These are phyloP conservation scores for Dolichomitus sp. DNA, from an alignment of 2,888 invertebrate genomes.

Conservation along the genomic window DNA sequence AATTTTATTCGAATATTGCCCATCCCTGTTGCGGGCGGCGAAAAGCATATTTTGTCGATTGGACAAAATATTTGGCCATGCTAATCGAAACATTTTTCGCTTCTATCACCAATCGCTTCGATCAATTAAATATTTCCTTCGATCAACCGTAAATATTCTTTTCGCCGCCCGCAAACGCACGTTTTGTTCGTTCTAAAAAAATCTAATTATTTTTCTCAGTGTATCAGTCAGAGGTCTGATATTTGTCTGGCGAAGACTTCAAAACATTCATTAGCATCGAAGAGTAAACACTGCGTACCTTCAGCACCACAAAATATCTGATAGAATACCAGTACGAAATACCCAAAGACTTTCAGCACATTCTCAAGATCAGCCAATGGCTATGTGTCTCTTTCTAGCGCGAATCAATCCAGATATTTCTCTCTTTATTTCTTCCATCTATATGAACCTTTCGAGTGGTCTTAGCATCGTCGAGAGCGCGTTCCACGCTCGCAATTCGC, in stretches of 20 bases:
- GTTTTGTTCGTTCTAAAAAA: too few species aligned
- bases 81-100: too few species aligned
- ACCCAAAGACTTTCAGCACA: neutral
- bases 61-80: too few species aligned
- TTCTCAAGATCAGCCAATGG: constrained; percentile 7
- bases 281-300: neutral
- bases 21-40: too few species aligned
- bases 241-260: neutral
- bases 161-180: too few species aligned
- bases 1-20: too few species aligned
- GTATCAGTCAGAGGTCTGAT: neutral
- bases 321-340: constrained; percentile 16
- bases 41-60: too few species aligned
- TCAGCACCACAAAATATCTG: neutral
- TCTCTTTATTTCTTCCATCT: constrained; percentile 18
- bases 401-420: constrained; percentile 3
- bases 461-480: constrained; percentile 23
- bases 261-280: constrained; percentile 26
- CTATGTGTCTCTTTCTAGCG: constrained; percentile 6
- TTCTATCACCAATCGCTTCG: too few species aligned
- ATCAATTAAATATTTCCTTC: too few species aligned
- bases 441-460: constrained; percentile 28
- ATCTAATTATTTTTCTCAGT: too few species aligned
- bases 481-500: constrained; percentile 45
- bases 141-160: too few species aligned